Evolutionary conservation across 2,888 invertebrate species (phyloP).

Genomic region (Zaprionus obscuricornis): DNA sequence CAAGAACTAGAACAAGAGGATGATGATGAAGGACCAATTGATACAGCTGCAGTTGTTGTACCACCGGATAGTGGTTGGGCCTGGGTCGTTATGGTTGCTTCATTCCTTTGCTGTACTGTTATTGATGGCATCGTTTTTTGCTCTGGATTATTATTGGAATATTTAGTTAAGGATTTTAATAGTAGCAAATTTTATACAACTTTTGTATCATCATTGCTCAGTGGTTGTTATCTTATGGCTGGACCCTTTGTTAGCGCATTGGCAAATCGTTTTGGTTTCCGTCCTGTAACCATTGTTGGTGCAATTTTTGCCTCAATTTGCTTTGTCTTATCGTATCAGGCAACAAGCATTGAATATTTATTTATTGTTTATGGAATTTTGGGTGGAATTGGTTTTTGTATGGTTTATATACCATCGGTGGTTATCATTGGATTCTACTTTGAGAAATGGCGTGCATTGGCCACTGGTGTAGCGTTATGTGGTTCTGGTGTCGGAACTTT

Average conservation of each 20-base stretch:
- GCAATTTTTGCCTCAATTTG: conserved; percentile 88
- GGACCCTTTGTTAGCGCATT: conserved; percentile 95
- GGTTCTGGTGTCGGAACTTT: conserved; percentile 98
- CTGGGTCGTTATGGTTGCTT: conserved; percentile 86
- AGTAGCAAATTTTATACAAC: conserved; percentile 86
- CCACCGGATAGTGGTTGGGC: conserved; percentile 84
- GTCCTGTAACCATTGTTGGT: conserved; percentile 93
- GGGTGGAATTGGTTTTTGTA: conserved; percentile 93
- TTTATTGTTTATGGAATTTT: conserved; percentile 91
- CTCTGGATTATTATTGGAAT: conserved; percentile 89
- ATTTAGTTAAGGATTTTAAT: conserved; percentile 88
- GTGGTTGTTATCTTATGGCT: conserved; percentile 95
- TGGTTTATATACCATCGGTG: conserved; percentile 98
- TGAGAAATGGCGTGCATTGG: conserved; percentile 96
- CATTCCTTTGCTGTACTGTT: conserved; percentile 95
- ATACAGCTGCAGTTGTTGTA: conserved; percentile 81
- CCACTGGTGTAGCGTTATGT: conserved; percentile 97
- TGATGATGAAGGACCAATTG: conserved; percentile 67
- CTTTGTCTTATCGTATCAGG: conserved; percentile 89
- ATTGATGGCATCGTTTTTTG: conserved; percentile 98
- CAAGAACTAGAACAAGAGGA: conserved; percentile 25
- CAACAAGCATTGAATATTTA: conserved; percentile 89
- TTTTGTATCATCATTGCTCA: conserved; percentile 93
- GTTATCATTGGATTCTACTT: conserved; percentile 98
- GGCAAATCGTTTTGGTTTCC: conserved; percentile 96